Percentiles rank a stretch among this genome's conserved stretches.
Conservation (phyloP, 1,140 invertebrate species). For the Prorops nasuta region DNA sequence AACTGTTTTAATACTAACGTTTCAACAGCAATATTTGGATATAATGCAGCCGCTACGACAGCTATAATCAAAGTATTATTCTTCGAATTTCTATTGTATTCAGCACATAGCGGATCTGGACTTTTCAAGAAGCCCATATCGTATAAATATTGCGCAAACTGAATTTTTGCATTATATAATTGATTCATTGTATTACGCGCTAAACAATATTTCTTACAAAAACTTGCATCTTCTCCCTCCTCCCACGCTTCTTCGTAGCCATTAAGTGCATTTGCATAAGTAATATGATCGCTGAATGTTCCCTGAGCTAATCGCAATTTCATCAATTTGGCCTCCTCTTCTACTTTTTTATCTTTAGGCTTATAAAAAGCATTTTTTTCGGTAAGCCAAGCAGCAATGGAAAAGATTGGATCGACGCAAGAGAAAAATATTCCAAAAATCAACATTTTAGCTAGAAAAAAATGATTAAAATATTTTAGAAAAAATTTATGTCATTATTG, state of each 20-base stretch:
- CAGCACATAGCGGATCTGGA: constrained; percentile 54
- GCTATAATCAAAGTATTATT: constrained; percentile 79
- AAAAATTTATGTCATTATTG: neutral
- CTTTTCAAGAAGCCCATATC: constrained; percentile 71
- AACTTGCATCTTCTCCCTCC: constrained; percentile 53
- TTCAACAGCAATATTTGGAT: constrained; percentile 78
- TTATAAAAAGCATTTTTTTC: constrained; percentile 84
- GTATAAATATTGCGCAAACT: constrained; percentile 71
- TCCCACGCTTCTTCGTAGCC: constrained; percentile 61
- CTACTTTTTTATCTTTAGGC: constrained; percentile 68
- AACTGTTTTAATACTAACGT: constrained; percentile 41
- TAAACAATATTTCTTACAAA: constrained; percentile 74
- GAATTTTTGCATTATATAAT: constrained; percentile 74
- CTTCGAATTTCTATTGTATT: constrained; percentile 72
- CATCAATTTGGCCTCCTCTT: constrained; percentile 64
- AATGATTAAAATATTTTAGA: neutral
- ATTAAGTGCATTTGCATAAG: constrained; percentile 70
- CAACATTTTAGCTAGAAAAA: constrained; percentile 72
- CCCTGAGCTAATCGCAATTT: constrained; percentile 66
- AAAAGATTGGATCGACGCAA: constrained; percentile 81
- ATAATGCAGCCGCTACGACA: constrained; percentile 82
- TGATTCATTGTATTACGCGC: constrained; percentile 65
- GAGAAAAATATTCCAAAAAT: constrained; percentile 81
- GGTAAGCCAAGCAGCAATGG: constrained; percentile 77
- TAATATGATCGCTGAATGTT: constrained; percentile 77